Evolutionary conservation across 2,888 invertebrate species (phyloP), one percentile per base, ranked within the genome.

Genomic region (Podabrus alpinus): DNA sequence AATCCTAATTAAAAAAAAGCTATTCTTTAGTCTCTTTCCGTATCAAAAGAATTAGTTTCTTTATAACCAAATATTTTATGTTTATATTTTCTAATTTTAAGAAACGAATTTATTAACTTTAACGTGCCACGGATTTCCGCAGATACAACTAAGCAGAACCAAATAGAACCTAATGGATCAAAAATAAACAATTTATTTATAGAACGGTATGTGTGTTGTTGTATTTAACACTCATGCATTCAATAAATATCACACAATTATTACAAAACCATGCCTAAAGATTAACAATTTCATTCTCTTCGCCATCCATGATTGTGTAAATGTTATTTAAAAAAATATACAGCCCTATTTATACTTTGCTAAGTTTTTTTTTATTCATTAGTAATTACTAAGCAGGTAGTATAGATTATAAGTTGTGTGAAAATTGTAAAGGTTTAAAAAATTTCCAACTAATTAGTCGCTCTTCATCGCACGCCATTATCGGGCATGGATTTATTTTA

Each of bases 231-330:
- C 45, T 60, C 61, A 68, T 68, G 68, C 73, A 72, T 76, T 74
- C 67, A 73, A 77, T 74, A 72, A 77, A 74, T 74, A 77, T 77
- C 74, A 67, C 69, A 74, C 73, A 77, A 76, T 76, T n/a, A n/a
- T n/a, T 64, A 60, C 45, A 16, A 59, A 61, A n/a, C n/a, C 45
- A 45, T n/a, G n/a, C 45, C 45, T 45, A 45, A 45, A 45, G n/a
- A 45, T n/a, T 45, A 45, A n/a, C n/a, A 45, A n/a, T 45, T 45
- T n/a, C 4, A 45, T 45, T 45, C 45, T n/a, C n/a, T 45, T n/a
- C 45, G 5, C 7, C 45, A n/a, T 45, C 45, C 1, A 29, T 7
- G n/a, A 45, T 45, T 13, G 29, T 13, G 13, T 45, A n/a, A 45
- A 45, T 5, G 5, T 7, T 9, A 24, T 19, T 19, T 19, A 0